Evolutionary conservation across 2,888 invertebrate species (phyloP).

Genomic region (Hyles lineata): DNA sequence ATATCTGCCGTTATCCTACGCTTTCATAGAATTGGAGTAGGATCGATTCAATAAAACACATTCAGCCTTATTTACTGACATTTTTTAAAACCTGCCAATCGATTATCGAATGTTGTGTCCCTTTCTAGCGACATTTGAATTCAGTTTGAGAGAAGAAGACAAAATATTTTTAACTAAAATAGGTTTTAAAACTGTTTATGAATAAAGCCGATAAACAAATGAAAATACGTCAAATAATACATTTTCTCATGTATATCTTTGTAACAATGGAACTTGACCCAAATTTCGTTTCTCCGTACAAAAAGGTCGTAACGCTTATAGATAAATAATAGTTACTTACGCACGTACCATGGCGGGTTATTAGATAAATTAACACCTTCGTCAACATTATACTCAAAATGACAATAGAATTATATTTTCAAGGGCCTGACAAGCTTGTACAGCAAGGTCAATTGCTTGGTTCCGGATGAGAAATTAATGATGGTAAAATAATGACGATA

Average conservation of each 20-base stretch:
- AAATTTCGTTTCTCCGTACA: conserved; percentile 41
- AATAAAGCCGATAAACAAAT: background rate
- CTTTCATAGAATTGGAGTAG: no score
- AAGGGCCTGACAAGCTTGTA: conserved; percentile 10
- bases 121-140: no score
- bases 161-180: no score
- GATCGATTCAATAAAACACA: no score
- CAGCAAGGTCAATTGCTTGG: background rate
- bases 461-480: no score
- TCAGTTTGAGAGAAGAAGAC: no score
- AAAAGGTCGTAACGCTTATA: conserved; percentile 60
- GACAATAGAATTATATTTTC: conserved; percentile 35
- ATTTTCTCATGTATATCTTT: conserved; percentile 35
- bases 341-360: conserved; percentile 47
- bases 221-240: conserved; percentile 27
- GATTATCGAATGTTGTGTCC: no score
- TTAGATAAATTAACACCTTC: conserved; percentile 49
- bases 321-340: conserved; percentile 51
- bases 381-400: conserved; percentile 36
- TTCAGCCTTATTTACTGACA: no score
- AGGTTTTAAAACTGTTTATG: background rate
- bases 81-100: no score
- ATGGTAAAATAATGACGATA: no score
- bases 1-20: no score
- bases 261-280: conserved; percentile 32